These are phyloP conservation scores for Danaus plexippus DNA, from an alignment of 1,140 invertebrate species.

Conservation along the genomic window DNA sequence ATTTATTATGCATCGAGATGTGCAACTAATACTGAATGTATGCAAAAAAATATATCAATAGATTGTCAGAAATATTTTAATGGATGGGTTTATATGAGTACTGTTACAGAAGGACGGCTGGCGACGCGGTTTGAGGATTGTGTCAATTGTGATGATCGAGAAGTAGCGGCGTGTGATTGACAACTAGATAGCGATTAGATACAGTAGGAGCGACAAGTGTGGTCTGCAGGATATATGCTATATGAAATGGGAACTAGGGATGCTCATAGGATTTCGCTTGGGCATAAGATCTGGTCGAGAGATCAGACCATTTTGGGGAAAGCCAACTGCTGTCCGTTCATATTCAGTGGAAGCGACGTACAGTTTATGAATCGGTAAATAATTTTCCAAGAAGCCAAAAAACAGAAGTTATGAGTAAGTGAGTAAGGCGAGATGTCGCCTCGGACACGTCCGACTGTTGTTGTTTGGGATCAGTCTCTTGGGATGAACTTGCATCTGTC, in stretches of 20 bases:
- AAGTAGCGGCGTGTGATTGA: slow-evolving; percentile 26
- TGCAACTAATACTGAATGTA: no score
- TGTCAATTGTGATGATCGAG: slow-evolving; percentile 32
- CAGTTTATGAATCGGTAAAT: no score
- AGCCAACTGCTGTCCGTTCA: no score
- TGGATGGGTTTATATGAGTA: slow-evolving; percentile 11
- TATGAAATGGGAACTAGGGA: no score
- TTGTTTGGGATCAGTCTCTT: slow-evolving; percentile 29
- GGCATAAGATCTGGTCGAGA: no score
- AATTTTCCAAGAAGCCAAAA: no score
- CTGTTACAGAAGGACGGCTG: slow-evolving; percentile 19
- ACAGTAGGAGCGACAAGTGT: slow-evolving; percentile 22
- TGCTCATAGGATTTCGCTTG: no score
- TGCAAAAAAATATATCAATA: no score
- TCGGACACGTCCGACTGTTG: slow-evolving; percentile 23
- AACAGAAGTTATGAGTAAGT: slow-evolving; percentile 5
- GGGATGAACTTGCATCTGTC: slow-evolving; percentile 30
- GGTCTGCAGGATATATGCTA: slow-evolving; percentile 8
- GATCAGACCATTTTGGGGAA: no score
- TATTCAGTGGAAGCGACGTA: background rate
- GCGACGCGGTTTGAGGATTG: slow-evolving; percentile 26
- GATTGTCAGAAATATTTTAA: no score
- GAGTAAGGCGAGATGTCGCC: slow-evolving; percentile 13
- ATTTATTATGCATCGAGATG: no score
- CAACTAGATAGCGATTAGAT: slow-evolving; percentile 21